Evolutionary conservation across 2,113 vertebrate species (phyloP).

Genomic region (Pedetes capensis): DNA sequence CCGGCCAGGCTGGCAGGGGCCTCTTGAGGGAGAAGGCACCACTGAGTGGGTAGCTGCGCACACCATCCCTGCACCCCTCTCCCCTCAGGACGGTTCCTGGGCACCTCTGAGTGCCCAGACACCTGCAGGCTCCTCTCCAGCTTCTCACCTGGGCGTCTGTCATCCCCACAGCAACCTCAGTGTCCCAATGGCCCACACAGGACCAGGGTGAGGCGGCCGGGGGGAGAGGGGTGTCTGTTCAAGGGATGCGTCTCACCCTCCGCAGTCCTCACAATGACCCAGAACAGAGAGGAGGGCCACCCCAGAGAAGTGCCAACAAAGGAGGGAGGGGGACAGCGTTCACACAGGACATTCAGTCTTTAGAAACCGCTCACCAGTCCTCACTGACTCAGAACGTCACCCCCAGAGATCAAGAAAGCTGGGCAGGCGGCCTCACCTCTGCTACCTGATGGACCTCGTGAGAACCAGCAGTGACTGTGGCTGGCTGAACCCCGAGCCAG

Average conservation of each 20-base stretch:
- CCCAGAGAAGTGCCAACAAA: not conserved
- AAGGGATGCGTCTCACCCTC: not conserved
- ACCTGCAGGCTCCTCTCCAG: not conserved
- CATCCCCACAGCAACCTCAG: not conserved
- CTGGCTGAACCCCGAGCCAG: not conserved
- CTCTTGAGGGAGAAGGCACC: not conserved
- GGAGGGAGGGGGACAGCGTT: rapidly evolving
- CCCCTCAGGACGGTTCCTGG: not conserved
- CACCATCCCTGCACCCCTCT: not conserved
- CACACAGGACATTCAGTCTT: not conserved
- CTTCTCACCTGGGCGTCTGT: not conserved
- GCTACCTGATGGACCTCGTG: not conserved
- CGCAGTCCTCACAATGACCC: not conserved
- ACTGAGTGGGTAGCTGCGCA: not conserved
- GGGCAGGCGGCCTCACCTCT: not conserved
- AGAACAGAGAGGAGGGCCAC: not conserved
- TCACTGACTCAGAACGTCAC: not conserved
- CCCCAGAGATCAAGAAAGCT: not conserved
- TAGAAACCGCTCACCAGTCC: not conserved
- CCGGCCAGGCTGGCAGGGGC: not conserved
- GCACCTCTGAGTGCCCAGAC: not conserved
- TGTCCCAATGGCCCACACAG: too few relatives aligned
- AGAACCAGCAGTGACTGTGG: not conserved
- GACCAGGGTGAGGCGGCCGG: too few relatives aligned
- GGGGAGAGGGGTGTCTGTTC: too few relatives aligned